A percentile compares a stretch with the other conserved stretches of the same genome.
Conservation (phyloP, 2,888 invertebrate species). For the Pyrgus malvae region DNA sequence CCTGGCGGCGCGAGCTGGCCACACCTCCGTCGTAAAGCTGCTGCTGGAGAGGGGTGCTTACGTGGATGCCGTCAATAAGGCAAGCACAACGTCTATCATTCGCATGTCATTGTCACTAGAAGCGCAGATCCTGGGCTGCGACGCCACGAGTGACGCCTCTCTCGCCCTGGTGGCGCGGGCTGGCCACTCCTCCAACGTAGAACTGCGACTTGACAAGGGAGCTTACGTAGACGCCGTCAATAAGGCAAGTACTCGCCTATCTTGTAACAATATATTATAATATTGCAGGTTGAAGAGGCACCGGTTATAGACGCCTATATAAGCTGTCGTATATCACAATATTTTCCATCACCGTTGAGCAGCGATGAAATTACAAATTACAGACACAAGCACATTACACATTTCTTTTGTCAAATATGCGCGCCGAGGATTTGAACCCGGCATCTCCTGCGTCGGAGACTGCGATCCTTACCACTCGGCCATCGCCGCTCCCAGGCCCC, state of each 20-base stretch:
- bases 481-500: too few relatives aligned
- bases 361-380: too few relatives aligned
- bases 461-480: too few relatives aligned
- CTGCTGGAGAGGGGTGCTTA: conserved; percentile 86
- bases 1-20: conserved; percentile 88
- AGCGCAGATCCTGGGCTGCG: conserved; percentile 84
- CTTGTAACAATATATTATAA: too few relatives aligned
- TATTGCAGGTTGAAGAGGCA: too few relatives aligned
- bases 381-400: too few relatives aligned
- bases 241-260: neutral
- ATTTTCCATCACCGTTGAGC: too few relatives aligned
- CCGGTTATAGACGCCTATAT: too few relatives aligned
- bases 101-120: conserved; percentile 86
- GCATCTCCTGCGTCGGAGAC: too few relatives aligned
- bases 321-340: too few relatives aligned
- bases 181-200: conserved; percentile 85
- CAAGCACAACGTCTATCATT: conserved; percentile 53
- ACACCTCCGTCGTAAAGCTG: conserved; percentile 83
- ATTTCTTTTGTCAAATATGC: too few relatives aligned
- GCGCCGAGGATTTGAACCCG: too few relatives aligned
- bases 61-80: conserved; percentile 86
- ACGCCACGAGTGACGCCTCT: conserved; percentile 87
- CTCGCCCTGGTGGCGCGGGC: conserved; percentile 89
- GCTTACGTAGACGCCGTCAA: neutral
- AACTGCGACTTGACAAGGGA: conserved; percentile 79